Conservation (phyloP, 1,140 invertebrate genomes). For the Berghia stephanieae region DNA sequence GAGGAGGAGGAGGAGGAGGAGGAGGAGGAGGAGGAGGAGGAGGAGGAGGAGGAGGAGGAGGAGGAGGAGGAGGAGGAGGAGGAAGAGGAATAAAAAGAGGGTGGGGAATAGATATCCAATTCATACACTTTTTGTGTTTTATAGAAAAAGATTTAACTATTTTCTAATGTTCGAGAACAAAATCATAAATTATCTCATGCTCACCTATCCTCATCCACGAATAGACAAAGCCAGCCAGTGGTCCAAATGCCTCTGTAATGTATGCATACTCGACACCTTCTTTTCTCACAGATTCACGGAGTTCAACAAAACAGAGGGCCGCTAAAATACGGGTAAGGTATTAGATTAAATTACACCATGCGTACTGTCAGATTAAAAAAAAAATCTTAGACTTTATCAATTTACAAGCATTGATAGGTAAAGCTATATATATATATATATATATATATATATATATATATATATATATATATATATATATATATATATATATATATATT, state of each 20-base stretch:
- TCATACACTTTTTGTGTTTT: background rate
- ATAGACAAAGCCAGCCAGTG: constrained; percentile 47
- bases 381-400: background rate
- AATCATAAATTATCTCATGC: no score
- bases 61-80: background rate
- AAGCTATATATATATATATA: no score
- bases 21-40: no score
- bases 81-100: background rate
- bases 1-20: no score
- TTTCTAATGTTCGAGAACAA: no score
- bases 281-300: constrained; percentile 44
- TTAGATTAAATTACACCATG: background rate
- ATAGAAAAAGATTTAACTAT: no score
- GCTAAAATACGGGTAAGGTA: constrained; percentile 36
- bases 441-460: no score
- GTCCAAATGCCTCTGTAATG: constrained; percentile 49
- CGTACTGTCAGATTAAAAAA: no score
- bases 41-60: no score
- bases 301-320: constrained; percentile 48
- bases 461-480: no score
- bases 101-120: background rate
- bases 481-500: background rate
- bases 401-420: background rate
- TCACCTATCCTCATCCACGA: constrained; percentile 47
- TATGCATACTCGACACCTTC: constrained; percentile 52